Conservation (phyloP, 2,113 vertebrate genomes). For the Oostethus manadensis region DNA sequence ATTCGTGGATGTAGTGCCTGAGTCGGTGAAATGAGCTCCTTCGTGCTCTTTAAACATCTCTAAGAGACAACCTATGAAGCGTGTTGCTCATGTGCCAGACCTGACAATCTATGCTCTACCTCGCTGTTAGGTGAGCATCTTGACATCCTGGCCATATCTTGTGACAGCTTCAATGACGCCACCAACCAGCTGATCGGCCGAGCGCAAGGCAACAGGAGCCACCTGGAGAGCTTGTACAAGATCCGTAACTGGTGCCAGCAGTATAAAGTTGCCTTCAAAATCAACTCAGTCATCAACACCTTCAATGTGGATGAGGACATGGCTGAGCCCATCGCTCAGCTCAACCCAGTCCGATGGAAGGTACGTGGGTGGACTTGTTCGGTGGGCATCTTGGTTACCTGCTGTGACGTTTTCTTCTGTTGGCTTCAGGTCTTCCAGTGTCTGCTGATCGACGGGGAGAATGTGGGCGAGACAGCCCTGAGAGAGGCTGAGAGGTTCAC, state of each 20-base stretch:
- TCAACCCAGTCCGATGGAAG: constrained; percentile 92
- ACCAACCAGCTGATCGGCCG: constrained; percentile 87
- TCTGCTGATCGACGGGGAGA: constrained; percentile 89
- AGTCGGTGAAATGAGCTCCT: too few species aligned
- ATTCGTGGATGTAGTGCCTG: too few species aligned
- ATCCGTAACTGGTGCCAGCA: constrained; percentile 80
- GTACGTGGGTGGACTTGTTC: constrained; percentile 49
- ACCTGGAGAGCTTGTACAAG: constrained; percentile 80
- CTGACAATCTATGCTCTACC: neutral
- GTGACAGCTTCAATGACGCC: constrained; percentile 88
- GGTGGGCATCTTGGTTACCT: neutral
- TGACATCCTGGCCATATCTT: constrained; percentile 92
- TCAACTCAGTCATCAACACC: constrained; percentile 91
- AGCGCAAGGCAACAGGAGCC: constrained; percentile 82
- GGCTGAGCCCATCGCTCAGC: constrained; percentile 71
- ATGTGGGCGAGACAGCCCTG: constrained; percentile 79
- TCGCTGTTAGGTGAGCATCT: constrained; percentile 76
- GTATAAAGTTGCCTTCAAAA: constrained; percentile 89
- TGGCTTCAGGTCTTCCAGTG: constrained; percentile 88
- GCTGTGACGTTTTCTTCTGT: neutral
- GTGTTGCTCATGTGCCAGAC: neutral
- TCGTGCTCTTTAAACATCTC: neutral
- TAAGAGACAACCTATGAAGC: neutral
- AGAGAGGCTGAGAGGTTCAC: constrained; percentile 84
- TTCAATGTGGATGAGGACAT: constrained; percentile 90